Evolutionary conservation across 2,113 vertebrate species (phyloP).

Genomic region (Ancistrus triradiatus): DNA sequence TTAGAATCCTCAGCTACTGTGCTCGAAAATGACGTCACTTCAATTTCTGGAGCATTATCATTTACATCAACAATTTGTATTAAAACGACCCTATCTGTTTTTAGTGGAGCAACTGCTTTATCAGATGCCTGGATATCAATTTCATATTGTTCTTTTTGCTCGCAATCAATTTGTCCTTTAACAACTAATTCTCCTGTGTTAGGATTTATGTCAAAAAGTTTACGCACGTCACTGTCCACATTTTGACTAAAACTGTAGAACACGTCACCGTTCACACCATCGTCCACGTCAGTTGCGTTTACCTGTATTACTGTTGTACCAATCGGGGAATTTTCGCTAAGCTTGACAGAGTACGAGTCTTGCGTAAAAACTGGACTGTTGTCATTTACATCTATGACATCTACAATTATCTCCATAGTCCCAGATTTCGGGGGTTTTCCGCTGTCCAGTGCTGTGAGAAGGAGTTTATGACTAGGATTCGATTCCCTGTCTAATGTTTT

Average conservation of each 20-base stretch:
- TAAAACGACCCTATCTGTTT: conserved; percentile 42
- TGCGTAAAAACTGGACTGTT: conserved; percentile 49
- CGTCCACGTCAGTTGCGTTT: conserved; percentile 51
- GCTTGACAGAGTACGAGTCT: conserved; percentile 28
- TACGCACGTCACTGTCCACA: conserved; percentile 20
- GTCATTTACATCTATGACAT: conserved; percentile 53
- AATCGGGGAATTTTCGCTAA: conserved; percentile 43
- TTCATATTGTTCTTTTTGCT: conserved; percentile 39
- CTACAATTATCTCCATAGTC: conserved; percentile 39
- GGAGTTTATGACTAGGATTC: conserved; percentile 6
- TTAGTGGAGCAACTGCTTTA: conserved; percentile 34
- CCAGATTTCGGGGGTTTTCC: conserved; percentile 45
- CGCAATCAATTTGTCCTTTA: conserved; percentile 45
- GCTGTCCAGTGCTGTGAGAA: conserved; percentile 49
- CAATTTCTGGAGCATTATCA: conserved; percentile 74
- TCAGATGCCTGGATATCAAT: conserved; percentile 52
- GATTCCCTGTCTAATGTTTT: conserved; percentile 46
- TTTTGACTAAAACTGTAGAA: conserved; percentile 46
- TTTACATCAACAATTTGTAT: conserved; percentile 53
- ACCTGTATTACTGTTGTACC: conserved; percentile 43
- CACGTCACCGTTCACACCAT: conserved; percentile 47
- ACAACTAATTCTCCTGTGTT: conserved; percentile 44
- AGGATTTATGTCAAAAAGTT: conserved; percentile 43
- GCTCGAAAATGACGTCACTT: conserved; percentile 76
- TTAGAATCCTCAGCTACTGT: conserved; percentile 56